phyloP scores from a whole-genome alignment of 2,888 invertebrate species.

The Leucophora obtusa region DNA sequence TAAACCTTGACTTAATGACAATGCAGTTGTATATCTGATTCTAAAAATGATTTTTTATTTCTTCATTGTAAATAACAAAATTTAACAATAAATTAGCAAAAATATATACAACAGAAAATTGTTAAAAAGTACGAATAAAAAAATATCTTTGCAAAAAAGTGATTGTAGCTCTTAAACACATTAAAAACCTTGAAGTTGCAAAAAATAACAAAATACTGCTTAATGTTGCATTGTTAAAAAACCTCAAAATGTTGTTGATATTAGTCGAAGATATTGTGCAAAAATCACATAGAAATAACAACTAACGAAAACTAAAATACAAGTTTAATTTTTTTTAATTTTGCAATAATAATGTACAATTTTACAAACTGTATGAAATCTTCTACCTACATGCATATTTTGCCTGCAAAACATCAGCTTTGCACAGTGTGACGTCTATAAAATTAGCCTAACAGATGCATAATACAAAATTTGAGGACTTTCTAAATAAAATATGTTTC shows the following conservation, averaged over 20 bases:
- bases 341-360: conserved; percentile 48
- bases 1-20: conserved; percentile 60
- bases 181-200: conserved; percentile 56
- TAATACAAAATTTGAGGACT: neutral
- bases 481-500: no score
- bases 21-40: conserved; percentile 25
- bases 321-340: conserved; percentile 20
- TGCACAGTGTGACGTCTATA: neutral
- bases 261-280: conserved; percentile 58
- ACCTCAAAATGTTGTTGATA: conserved; percentile 52
- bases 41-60: conserved; percentile 12
- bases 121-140: conserved; percentile 33
- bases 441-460: neutral
- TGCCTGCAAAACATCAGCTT: neutral
- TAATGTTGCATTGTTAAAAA: conserved; percentile 60
- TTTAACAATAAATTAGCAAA: conserved; percentile 44
- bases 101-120: conserved; percentile 14
- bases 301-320: conserved; percentile 1
- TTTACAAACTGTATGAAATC: conserved; percentile 30
- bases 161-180: conserved; percentile 56
- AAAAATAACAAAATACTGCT: conserved; percentile 32
- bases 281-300: conserved; percentile 10
- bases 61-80: conserved; percentile 37
- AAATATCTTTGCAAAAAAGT: conserved; percentile 54
- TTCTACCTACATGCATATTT: conserved; percentile 41